phyloP scores from a whole-genome alignment of 2,113 vertebrate genomes.

The Ciconia stormi region DNA sequence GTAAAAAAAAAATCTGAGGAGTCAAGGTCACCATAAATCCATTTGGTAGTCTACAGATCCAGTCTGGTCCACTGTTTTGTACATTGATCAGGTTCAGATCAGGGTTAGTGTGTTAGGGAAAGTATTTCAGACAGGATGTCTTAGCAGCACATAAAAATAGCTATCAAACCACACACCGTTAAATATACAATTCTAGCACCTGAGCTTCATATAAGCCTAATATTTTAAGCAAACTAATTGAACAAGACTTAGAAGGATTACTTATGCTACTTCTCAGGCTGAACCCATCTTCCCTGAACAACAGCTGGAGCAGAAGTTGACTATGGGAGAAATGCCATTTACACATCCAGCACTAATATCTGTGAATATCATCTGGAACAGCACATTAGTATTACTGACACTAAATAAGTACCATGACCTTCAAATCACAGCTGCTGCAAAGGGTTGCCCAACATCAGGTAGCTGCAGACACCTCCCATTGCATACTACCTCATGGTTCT shows the following conservation, averaged over 20 bases:
- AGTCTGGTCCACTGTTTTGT: background rate
- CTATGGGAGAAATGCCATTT: background rate
- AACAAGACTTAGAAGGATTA: background rate
- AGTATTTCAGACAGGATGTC: background rate
- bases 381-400: background rate
- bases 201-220: background rate
- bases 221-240: background rate
- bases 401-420: background rate
- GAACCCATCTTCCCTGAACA: background rate
- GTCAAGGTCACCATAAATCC: background rate
- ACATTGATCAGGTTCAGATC: background rate
- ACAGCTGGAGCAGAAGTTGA: background rate
- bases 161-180: background rate
- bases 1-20: background rate
- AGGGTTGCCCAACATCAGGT: too few species aligned
- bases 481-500: fast-evolving
- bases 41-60: background rate
- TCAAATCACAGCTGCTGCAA: background rate
- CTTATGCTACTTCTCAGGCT: background rate
- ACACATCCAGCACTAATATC: background rate
- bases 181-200: background rate
- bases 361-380: background rate
- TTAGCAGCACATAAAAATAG: background rate
- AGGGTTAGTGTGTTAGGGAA: background rate
- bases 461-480: background rate